Evolutionary conservation across 92 coral and sea anemone genomes (phyloP).

Genomic region (Palythoa caribaeorum): DNA sequence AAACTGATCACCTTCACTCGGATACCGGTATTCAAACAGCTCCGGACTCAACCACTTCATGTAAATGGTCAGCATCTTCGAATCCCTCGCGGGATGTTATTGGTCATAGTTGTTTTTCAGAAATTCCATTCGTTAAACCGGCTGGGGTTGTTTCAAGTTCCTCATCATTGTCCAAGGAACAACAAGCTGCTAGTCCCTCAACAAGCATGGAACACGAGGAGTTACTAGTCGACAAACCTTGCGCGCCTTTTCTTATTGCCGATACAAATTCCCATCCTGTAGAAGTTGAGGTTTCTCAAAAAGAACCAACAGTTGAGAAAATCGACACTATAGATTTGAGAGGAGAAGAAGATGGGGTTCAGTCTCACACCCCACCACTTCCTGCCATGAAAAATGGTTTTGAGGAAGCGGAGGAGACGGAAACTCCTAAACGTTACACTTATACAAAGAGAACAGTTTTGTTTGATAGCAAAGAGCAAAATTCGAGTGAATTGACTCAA

Average conservation of each 20-base stretch:
- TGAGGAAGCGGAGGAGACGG: slow-evolving; percentile 14
- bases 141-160: slow-evolving; percentile 46
- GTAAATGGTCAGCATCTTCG: background rate
- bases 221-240: background rate
- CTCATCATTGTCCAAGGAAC: slow-evolving; percentile 19
- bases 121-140: slow-evolving; percentile 22
- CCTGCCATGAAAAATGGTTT: slow-evolving; percentile 19
- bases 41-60: background rate
- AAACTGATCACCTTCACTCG: background rate
- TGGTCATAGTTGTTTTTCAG: background rate
- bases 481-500: background rate
- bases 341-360: background rate
- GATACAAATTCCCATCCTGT: background rate
- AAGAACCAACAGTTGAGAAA: background rate
- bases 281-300: background rate
- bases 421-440: slow-evolving; percentile 34
- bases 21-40: background rate
- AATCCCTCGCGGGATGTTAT: background rate
- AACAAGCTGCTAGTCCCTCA: background rate
- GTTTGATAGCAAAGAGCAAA: slow-evolving; percentile 18
- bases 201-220: background rate
- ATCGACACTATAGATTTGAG: background rate
- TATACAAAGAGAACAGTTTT: slow-evolving; percentile 39
- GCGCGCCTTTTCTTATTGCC: background rate
- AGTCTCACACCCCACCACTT: slow-evolving; percentile 34